Percentiles rank a stretch among this genome's conserved stretches.
Conservation (phyloP, 2,797 vertebrate species). For the Acanthiza pusilla region DNA sequence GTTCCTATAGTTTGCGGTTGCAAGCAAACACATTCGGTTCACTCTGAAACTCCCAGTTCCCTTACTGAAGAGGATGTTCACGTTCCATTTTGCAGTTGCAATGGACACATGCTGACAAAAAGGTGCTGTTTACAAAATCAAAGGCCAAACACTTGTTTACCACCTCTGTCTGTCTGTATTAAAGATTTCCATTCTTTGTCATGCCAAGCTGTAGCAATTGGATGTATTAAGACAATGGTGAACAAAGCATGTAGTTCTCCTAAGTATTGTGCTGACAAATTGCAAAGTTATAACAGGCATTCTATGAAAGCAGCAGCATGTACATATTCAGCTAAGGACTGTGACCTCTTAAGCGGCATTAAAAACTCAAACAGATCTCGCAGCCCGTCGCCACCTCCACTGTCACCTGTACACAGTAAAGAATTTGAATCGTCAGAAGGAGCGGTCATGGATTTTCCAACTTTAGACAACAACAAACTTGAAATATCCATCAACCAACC, state of each 20-base stretch:
- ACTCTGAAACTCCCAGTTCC: constrained; percentile 75
- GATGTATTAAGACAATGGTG: constrained; percentile 76
- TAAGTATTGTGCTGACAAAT: constrained; percentile 67
- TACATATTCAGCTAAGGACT: constrained; percentile 51
- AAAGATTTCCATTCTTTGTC: constrained; percentile 81
- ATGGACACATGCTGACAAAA: constrained; percentile 75
- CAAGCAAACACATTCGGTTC: constrained; percentile 64
- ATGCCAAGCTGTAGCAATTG: constrained; percentile 80
- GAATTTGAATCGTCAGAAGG: constrained; percentile 75
- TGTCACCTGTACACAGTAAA: constrained; percentile 85
- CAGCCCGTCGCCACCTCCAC: constrained; percentile 86
- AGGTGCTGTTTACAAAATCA: constrained; percentile 78
- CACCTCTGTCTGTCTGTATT: constrained; percentile 75
- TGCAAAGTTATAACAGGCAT: constrained; percentile 57
- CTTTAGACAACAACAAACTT: constrained; percentile 66
- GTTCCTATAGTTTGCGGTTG: constrained; percentile 70
- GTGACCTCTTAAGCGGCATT: constrained; percentile 59
- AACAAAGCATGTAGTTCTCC: constrained; percentile 74
- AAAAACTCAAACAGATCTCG: constrained; percentile 73
- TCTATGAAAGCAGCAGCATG: constrained; percentile 63
- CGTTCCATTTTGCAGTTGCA: constrained; percentile 70
- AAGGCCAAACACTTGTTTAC: constrained; percentile 73
- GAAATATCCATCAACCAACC: constrained; percentile 75
- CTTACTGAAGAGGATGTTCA: constrained; percentile 70
- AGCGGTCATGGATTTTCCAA: constrained; percentile 58